Evolutionary conservation across 2,797 vertebrate genomes (phyloP).

Genomic region (Cyclopterus lumpus): DNA sequence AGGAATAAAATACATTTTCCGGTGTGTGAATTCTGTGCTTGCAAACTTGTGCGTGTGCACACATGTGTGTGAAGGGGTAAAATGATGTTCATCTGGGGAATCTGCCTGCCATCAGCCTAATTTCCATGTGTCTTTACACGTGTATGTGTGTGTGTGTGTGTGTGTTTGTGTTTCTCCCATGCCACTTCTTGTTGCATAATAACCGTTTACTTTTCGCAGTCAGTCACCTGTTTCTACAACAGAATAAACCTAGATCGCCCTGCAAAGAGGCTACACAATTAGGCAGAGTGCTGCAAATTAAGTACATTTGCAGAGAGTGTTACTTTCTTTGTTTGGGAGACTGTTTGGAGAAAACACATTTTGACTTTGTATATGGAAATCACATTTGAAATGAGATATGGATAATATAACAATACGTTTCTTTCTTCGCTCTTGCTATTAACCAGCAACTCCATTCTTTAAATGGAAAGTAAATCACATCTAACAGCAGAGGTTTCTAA

Average conservation of each 20-base stretch:
- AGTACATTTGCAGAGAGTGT: slow-evolving; percentile 1
- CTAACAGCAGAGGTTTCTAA: slow-evolving; percentile 22
- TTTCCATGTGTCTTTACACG: neutral
- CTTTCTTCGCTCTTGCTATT: slow-evolving; percentile 11
- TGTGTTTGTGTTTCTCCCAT: slow-evolving; percentile 17
- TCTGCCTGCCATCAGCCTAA: slow-evolving; percentile 15
- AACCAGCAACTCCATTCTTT: slow-evolving; percentile 16
- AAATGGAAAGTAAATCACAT: slow-evolving; percentile 44
- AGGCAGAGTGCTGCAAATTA: neutral
- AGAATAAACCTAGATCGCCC: neutral
- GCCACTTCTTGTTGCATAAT: slow-evolving; percentile 42
- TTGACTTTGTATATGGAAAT: neutral
- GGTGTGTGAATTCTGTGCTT: slow-evolving; percentile 5
- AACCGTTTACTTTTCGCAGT: slow-evolving; percentile 25
- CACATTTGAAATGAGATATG: neutral
- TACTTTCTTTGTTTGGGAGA: neutral
- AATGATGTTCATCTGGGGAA: slow-evolving; percentile 20
- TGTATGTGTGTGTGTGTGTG: neutral
- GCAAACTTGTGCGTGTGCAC: neutral
- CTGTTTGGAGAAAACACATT: neutral
- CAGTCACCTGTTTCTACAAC: slow-evolving; percentile 12
- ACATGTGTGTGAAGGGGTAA: neutral
- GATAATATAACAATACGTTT: slow-evolving; percentile 6
- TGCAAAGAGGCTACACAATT: neutral
- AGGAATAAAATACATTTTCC: slow-evolving; percentile 50